Percentiles rank a stretch among this genome's conserved stretches.
phyloP scores from a whole-genome alignment of 2,888 invertebrate genomes.

The Amiota minor region DNA sequence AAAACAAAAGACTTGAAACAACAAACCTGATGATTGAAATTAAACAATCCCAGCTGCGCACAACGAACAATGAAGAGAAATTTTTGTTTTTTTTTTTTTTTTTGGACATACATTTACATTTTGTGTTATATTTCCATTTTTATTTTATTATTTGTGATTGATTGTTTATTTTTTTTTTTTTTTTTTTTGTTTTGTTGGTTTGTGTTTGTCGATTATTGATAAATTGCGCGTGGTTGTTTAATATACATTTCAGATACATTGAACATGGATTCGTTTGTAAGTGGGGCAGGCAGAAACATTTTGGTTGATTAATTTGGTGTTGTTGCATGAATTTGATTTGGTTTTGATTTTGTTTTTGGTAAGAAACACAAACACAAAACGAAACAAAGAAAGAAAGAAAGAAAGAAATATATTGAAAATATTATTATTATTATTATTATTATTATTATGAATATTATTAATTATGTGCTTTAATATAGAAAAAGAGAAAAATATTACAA shows the following conservation, averaged over 20 bases:
- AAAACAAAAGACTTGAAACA: slow-evolving; percentile 71
- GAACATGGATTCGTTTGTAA: too few species aligned
- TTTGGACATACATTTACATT: slow-evolving; percentile 14
- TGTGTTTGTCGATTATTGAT: background rate
- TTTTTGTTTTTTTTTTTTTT: slow-evolving; percentile 41
- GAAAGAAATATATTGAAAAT: too few species aligned
- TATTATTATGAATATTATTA: too few species aligned
- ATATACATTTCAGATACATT: background rate
- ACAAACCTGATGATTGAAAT: slow-evolving; percentile 73
- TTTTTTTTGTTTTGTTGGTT: background rate
- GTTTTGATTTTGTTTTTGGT: too few species aligned
- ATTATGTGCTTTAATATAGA: background rate
- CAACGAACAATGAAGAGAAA: slow-evolving; percentile 36
- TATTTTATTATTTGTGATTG: slow-evolving; percentile 38
- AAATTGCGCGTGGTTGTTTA: background rate
- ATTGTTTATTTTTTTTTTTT: background rate
- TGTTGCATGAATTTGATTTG: too few species aligned
- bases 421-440: too few species aligned
- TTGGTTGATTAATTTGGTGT: too few species aligned
- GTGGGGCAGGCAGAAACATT: too few species aligned
- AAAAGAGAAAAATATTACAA: background rate
- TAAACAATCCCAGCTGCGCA: slow-evolving; percentile 71
- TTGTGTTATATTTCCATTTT: slow-evolving; percentile 37
- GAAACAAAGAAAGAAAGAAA: too few species aligned
- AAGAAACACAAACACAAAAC: too few species aligned